Evolutionary conservation across 2,888 invertebrate species (phyloP).

Genomic region (Petrolisthes cinctipes): DNA sequence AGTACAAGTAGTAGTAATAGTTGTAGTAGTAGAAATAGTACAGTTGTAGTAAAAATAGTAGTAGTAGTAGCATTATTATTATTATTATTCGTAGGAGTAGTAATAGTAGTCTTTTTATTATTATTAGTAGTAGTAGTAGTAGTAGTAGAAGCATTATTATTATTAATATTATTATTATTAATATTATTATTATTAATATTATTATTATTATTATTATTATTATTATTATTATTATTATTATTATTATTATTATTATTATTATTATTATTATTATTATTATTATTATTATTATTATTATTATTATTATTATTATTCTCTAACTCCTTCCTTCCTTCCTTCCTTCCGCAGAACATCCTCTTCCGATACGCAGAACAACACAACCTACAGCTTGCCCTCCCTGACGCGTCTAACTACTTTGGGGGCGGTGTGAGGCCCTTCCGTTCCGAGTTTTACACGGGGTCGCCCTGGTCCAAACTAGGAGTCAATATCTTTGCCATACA

Average conservation of each 20-base stretch:
- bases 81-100: not conserved
- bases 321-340: not conserved
- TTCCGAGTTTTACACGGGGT: slow-evolving; percentile 15
- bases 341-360: slow-evolving; percentile 67
- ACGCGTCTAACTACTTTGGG: slow-evolving; percentile 66
- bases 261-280: not conserved
- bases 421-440: slow-evolving; percentile 65
- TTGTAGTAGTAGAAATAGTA: too few relatives aligned
- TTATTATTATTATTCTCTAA: not conserved
- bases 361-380: slow-evolving; percentile 67
- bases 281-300: not conserved
- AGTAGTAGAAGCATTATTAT: too few relatives aligned
- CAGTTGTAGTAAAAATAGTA: too few relatives aligned
- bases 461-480: slow-evolving; percentile 57
- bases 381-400: slow-evolving; percentile 67
- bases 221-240: not conserved
- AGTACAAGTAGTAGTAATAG: too few relatives aligned
- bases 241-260: not conserved
- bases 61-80: too few relatives aligned
- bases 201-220: slow-evolving; percentile 6
- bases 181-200: not conserved
- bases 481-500: slow-evolving; percentile 67
- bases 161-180: too few relatives aligned
- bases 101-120: too few relatives aligned
- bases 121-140: too few relatives aligned